These are phyloP conservation scores for Cyrtodaria siliqua DNA, from an alignment of 2,888 invertebrate species.

Conservation along the genomic window DNA sequence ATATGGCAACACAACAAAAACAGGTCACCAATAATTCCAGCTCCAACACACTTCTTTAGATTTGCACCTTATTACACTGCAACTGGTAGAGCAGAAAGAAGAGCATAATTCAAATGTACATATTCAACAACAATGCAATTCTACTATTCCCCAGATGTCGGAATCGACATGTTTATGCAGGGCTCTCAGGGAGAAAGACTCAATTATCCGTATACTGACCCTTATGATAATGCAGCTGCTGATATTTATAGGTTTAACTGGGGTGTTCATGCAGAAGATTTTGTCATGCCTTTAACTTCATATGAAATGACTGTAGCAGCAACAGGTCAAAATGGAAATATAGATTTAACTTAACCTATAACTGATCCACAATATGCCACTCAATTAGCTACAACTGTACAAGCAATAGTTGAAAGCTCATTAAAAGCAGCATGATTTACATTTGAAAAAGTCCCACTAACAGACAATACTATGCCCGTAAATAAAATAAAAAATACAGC, in stretches of 20 bases:
- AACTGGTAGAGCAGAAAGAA: constrained; percentile 7
- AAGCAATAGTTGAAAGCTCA: too few relatives aligned
- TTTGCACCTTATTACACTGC: constrained; percentile 14
- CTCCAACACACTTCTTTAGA: neutral
- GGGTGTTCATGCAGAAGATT: constrained; percentile 18
- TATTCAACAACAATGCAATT: constrained; percentile 12
- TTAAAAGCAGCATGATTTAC: too few relatives aligned
- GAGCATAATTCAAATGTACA: constrained; percentile 23
- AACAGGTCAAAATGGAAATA: too few relatives aligned
- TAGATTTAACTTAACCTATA: too few relatives aligned
- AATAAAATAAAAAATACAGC: too few relatives aligned
- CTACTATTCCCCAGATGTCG: constrained; percentile 10
- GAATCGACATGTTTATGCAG: constrained; percentile 1
- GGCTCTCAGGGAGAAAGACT: constrained; percentile 4
- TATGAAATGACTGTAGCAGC: too few relatives aligned
- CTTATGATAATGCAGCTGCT: constrained; percentile 3
- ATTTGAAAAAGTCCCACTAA: too few relatives aligned
- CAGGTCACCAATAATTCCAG: constrained; percentile 8
- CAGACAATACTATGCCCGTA: too few relatives aligned
- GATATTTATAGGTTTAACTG: constrained; percentile 6
- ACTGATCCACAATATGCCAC: too few relatives aligned
- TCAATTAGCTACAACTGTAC: too few relatives aligned
- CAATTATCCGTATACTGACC: constrained; percentile 2
- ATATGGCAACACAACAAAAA: constrained; percentile 23
- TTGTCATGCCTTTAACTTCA: constrained; percentile 8